Conservation (phyloP, 2,888 invertebrate species). For the Drosophila fulvimacula region DNA sequence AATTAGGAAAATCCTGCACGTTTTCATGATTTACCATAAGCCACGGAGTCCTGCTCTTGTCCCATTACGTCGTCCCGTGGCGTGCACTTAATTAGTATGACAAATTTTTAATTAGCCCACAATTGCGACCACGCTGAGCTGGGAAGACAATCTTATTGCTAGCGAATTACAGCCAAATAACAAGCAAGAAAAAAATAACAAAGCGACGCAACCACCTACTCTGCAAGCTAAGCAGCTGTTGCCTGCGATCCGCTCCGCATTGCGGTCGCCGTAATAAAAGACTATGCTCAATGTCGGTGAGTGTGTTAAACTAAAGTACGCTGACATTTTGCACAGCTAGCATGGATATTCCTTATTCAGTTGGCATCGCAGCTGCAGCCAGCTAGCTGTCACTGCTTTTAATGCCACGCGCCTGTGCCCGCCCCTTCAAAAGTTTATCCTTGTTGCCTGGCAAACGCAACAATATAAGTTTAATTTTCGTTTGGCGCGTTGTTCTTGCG, state of each 20-base stretch:
- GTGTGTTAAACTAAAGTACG: constrained; percentile 74
- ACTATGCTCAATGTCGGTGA: constrained; percentile 74
- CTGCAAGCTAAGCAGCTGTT: constrained; percentile 73
- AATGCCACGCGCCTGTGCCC: constrained; percentile 57
- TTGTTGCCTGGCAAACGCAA: constrained; percentile 63
- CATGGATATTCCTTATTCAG: constrained; percentile 34
- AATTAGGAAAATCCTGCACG: constrained; percentile 57
- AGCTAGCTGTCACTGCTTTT: constrained; percentile 69
- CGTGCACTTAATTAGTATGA: constrained; percentile 78
- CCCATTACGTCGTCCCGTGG: constrained; percentile 43
- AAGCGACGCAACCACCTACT: constrained; percentile 32
- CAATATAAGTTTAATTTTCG: constrained; percentile 79
- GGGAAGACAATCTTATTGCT: constrained; percentile 68
- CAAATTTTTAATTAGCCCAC: constrained; percentile 77
- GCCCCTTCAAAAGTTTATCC: constrained; percentile 65
- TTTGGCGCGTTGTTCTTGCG: constrained; percentile 45
- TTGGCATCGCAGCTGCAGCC: constrained; percentile 37
- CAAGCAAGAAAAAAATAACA: constrained; percentile 2
- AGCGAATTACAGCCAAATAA: constrained; percentile 63
- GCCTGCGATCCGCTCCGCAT: constrained; percentile 25
- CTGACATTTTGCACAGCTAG: constrained; percentile 67
- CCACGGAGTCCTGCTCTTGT: constrained; percentile 30
- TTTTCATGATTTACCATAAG: constrained; percentile 61
- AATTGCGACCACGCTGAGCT: constrained; percentile 65
- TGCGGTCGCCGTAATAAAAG: constrained; percentile 66